phyloP scores from a whole-genome alignment of 2,113 vertebrate species.

The Tetrax tetrax region DNA sequence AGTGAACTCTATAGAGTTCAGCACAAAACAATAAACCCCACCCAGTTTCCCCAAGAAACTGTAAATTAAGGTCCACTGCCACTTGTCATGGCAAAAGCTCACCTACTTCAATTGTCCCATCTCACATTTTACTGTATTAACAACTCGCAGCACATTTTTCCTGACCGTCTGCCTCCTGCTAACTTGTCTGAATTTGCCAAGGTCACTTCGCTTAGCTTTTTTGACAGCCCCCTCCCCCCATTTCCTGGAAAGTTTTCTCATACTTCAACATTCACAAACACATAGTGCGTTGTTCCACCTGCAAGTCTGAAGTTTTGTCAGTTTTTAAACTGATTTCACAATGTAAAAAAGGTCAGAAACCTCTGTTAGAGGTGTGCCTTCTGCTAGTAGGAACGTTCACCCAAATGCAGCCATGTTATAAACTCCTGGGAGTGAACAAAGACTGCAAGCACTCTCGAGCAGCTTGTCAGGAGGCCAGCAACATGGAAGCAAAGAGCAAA shows the following conservation, averaged over 20 bases:
- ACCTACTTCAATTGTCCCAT: neutral
- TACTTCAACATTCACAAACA: neutral
- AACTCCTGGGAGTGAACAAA: neutral
- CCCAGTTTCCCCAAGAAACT: neutral
- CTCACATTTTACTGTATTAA: neutral
- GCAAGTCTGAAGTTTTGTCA: neutral
- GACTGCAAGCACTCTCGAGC: fast-evolving
- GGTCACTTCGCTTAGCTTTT: too few relatives aligned
- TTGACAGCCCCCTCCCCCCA: too few relatives aligned
- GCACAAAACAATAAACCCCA: neutral
- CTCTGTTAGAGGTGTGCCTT: neutral
- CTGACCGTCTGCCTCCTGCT: neutral
- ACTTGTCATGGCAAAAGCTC: neutral
- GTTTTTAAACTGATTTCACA: fast-evolving
- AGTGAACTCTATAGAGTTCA: neutral
- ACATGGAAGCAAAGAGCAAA: fast-evolving
- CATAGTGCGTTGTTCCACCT: neutral
- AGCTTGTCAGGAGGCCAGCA: neutral
- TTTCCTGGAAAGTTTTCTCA: too few relatives aligned
- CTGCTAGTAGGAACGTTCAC: neutral
- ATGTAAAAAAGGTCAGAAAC: neutral
- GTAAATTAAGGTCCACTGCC: neutral
- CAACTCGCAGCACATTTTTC: neutral
- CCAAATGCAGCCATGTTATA: fast-evolving
- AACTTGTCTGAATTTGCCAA: fast-evolving